phyloP scores from a whole-genome alignment of 1,140 invertebrate genomes.

The Drosophila pseudoananassae region DNA sequence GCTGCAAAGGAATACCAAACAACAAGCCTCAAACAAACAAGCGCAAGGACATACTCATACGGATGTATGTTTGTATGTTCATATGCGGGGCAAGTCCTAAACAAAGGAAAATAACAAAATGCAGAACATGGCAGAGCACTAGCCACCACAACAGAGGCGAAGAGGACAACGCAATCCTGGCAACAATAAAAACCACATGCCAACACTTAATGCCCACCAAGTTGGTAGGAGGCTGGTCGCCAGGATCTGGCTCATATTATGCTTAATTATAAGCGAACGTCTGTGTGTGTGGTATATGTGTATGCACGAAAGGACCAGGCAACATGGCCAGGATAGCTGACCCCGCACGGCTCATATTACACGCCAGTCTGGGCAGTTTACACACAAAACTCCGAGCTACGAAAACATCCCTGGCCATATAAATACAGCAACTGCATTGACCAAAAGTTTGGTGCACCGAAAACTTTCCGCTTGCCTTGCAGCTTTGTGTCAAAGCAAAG shows the following conservation, averaged over 20 bases:
- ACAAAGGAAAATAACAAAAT: constrained; percentile 56
- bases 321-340: constrained; percentile 24
- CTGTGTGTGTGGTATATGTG: neutral
- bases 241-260: constrained; percentile 58
- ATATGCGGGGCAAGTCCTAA: constrained; percentile 38
- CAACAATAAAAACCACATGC: constrained; percentile 66
- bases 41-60: constrained; percentile 1
- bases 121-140: constrained; percentile 20
- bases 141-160: neutral
- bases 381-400: constrained; percentile 18
- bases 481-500: constrained; percentile 59
- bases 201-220: constrained; percentile 74
- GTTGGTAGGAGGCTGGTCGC: constrained; percentile 34
- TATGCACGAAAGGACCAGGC: constrained; percentile 59
- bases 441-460: constrained; percentile 59
- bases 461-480: constrained; percentile 63
- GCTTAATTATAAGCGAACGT: constrained; percentile 72
- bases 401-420: constrained; percentile 18
- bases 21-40: constrained; percentile 1
- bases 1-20: constrained; percentile 30
- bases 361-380: constrained; percentile 32
- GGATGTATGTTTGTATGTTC: too few relatives aligned
- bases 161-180: constrained; percentile 32
- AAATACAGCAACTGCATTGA: constrained; percentile 47
- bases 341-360: constrained; percentile 45